Conservation (phyloP, 2,113 vertebrate species). For the Apteryx mantelli region DNA sequence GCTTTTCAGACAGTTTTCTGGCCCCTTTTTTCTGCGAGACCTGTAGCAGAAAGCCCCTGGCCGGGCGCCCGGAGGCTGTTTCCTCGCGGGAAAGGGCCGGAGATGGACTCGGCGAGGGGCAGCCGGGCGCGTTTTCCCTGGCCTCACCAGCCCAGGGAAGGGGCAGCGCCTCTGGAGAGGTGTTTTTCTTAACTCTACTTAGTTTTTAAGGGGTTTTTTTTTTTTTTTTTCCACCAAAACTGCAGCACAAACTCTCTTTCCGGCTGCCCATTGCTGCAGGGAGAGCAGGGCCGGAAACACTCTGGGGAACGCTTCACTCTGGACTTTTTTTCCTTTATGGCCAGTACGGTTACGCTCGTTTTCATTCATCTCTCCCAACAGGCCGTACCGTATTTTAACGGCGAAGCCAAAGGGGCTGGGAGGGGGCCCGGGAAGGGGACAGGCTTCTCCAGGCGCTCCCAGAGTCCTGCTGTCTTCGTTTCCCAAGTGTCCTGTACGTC, state of each 20-base stretch:
- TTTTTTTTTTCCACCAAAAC: not conserved
- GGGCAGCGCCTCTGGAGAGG: accelerated
- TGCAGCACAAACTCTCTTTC: not conserved
- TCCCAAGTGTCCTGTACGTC: not conserved
- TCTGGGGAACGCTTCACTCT: not conserved
- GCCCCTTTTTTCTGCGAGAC: not conserved
- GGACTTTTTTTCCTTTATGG: not conserved
- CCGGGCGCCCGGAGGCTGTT: too few species aligned
- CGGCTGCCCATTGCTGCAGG: not conserved
- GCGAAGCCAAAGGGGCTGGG: not conserved
- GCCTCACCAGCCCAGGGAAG: too few species aligned
- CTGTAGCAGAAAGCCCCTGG: not conserved
- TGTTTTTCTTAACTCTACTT: not conserved
- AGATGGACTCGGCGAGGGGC: too few species aligned
- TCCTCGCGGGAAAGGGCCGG: too few species aligned
- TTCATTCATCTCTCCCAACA: not conserved
- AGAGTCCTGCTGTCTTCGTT: not conserved
- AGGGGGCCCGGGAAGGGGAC: not conserved
- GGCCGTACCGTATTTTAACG: not conserved
- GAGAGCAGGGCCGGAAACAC: not conserved
- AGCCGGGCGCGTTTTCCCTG: too few species aligned
- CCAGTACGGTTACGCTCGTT: conserved; percentile 1
- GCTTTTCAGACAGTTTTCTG: not conserved
- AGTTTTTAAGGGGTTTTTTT: not conserved
- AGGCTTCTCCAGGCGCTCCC: not conserved